phyloP scores from a whole-genome alignment of 1,140 invertebrate genomes.

The Ceratitis capitata region DNA sequence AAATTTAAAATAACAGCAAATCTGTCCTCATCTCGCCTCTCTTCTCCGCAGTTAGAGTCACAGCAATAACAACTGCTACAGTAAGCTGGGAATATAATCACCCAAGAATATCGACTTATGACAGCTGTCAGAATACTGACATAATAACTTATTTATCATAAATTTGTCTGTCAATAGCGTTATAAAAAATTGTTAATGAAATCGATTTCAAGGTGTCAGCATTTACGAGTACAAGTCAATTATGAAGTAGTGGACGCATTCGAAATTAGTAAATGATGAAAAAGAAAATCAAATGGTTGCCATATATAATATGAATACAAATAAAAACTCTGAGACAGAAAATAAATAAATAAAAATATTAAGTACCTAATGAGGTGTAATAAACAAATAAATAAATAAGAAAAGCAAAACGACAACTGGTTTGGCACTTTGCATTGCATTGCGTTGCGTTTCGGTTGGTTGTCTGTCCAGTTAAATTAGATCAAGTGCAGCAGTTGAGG shows the following conservation, averaged over 20 bases:
- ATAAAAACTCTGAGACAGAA: background rate
- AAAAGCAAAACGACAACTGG: background rate
- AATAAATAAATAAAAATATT: conserved; percentile 1
- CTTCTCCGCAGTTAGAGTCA: no score
- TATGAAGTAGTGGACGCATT: background rate
- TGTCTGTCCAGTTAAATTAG: conserved; percentile 3
- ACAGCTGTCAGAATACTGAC: background rate
- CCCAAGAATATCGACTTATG: background rate
- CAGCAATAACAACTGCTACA: background rate
- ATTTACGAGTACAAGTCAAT: background rate
- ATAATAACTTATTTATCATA: background rate
- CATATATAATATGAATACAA: background rate
- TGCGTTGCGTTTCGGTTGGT: background rate
- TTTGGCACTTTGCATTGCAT: background rate
- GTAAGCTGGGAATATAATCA: background rate
- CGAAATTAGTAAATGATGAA: background rate
- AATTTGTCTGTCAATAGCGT: background rate
- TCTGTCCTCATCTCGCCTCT: no score
- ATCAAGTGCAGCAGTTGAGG: background rate
- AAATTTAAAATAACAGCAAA: no score
- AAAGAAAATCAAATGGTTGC: background rate
- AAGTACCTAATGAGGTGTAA: background rate
- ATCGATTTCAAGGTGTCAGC: background rate
- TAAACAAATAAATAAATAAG: conserved; percentile 3
- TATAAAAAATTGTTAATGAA: background rate